Percentiles rank a stretch among this genome's conserved stretches.
phyloP scores from a whole-genome alignment of 2,113 vertebrate genomes.

The Carassius gibelio region DNA sequence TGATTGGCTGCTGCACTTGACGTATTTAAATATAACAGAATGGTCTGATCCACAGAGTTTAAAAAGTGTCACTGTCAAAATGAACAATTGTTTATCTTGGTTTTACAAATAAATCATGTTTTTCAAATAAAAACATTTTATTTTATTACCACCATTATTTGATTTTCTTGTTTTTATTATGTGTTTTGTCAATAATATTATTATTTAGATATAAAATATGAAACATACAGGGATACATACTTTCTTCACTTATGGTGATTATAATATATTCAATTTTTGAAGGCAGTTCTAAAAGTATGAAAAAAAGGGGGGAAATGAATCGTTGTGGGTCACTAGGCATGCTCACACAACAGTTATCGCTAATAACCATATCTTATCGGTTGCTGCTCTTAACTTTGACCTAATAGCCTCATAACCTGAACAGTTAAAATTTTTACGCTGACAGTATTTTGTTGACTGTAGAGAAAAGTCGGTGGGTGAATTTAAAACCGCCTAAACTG shows the following conservation, averaged over 20 bases:
- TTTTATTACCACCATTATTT: background rate
- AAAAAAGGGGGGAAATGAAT: background rate
- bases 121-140: too few relatives aligned
- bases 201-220: background rate
- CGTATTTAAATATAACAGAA: conserved; percentile 32
- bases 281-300: background rate
- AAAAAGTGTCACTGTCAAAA: too few relatives aligned
- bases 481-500: background rate
- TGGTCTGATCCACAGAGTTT: background rate
- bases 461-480: background rate
- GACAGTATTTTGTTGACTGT: background rate
- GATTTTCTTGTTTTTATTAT: background rate
- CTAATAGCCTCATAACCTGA: background rate
- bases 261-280: background rate
- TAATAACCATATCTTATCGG: background rate
- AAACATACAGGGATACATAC: background rate
- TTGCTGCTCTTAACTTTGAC: too few relatives aligned
- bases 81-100: too few relatives aligned
- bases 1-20: conserved; percentile 56
- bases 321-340: background rate
- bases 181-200: background rate
- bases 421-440: background rate
- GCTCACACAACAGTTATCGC: background rate
- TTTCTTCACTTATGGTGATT: too few relatives aligned
- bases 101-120: too few relatives aligned